Base-by-base conservation (phyloP, 2,797 vertebrate species). In the Myiotriccus ornatus region DNA sequence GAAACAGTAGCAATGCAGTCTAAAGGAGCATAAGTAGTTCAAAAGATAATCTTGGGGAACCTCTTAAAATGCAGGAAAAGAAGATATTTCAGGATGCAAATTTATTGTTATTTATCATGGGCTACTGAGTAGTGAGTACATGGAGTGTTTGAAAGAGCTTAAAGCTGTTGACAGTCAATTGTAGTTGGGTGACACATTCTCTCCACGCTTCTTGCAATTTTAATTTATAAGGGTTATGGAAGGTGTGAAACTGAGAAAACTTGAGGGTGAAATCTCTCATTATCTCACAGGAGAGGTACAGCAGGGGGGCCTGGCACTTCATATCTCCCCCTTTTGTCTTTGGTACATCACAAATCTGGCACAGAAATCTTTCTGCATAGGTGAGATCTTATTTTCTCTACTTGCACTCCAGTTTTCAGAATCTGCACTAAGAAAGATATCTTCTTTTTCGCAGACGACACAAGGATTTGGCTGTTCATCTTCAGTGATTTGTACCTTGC, bases 51-150 rank as follows among this genome's bases (percentile, higher is more conserved):
- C 43, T n/a, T 71, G 10, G 6, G 8, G 17, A 37, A 13, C 12
- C 14, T 73, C 27, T 65, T 55, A 57, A 82, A 76, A 56, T 25
- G 13, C 19, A 74, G 11, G 20, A 2, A 34, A 28, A 70, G 56
- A 75, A 37, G 7, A 60, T 63, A 70, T 37, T 11, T 57, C 23
- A 80, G 3, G 6, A 43, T 46, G 24, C 1, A 10, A 55, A 62
- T 57, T 35, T 67, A 17, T 49, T 91, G 35, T 22, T 57, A 11
- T 3, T 80, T 62, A 35, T 63, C 1, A 0, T 59, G 84, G 63
- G 7, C 8, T 84, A 11, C 6, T 41, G 11, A 46, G 21, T 9
- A 49, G 12, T 11, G 41, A 87, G 43, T 25, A 35, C 0, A 0
- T 6, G 19, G 32, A 70, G 39, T 13, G 50, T 79, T 63, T 83